Percentiles rank a stretch among this genome's conserved stretches.
These are phyloP conservation scores for Eucidaris tribuloides DNA, from an alignment of 35 echinoderm and acorn worm species.

Conservation along the genomic window DNA sequence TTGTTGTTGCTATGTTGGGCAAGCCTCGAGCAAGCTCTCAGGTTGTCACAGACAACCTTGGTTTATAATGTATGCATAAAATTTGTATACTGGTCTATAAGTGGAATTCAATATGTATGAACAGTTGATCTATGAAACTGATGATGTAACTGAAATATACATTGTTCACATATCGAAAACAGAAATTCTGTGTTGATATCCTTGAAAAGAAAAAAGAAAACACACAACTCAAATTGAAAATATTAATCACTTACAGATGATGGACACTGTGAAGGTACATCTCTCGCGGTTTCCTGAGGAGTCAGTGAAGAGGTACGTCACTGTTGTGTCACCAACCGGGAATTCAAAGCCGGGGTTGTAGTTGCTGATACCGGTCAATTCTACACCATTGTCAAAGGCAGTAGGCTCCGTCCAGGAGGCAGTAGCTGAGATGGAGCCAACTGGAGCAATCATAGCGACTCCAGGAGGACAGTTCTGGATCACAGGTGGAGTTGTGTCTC, in stretches of 20 bases:
- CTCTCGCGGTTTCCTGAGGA: background rate
- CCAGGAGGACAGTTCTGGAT: constrained; percentile 38
- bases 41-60: too few species aligned
- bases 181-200: too few species aligned
- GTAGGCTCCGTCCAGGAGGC: constrained; percentile 54
- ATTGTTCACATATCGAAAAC: too few species aligned
- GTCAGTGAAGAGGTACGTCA: constrained; percentile 5
- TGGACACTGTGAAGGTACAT: background rate
- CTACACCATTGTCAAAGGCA: constrained; percentile 49
- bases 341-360: constrained; percentile 2
- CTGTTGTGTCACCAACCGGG: background rate
- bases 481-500: constrained; percentile 49
- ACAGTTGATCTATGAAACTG: too few species aligned
- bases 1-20: too few species aligned
- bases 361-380: background rate
- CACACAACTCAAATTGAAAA: too few species aligned
- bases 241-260: constrained; percentile 4
- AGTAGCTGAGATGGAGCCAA: background rate
- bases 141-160: too few species aligned
- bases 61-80: too few species aligned
- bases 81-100: too few species aligned
- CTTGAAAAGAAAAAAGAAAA: too few species aligned
- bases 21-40: too few species aligned
- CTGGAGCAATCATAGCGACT: background rate
- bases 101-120: too few species aligned